These are phyloP conservation scores for Notodonta ziczac DNA, from an alignment of 2,888 invertebrate species.

Conservation along the genomic window DNA sequence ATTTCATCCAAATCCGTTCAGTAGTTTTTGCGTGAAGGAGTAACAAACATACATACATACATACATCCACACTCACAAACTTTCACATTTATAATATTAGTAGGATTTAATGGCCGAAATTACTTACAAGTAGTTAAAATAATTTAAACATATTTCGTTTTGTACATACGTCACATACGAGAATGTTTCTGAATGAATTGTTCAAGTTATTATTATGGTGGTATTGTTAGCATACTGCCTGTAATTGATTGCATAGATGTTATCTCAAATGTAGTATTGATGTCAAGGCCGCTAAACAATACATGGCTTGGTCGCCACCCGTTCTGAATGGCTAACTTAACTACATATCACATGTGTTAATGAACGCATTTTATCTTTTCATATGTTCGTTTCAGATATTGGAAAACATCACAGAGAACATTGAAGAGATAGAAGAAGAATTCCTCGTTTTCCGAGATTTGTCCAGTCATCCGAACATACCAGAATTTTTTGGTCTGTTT, in stretches of 20 bases:
- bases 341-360: conserved; percentile 35
- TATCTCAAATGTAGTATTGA: conserved; percentile 68
- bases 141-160: conserved; percentile 14
- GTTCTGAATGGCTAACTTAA: conserved; percentile 40
- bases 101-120: not conserved
- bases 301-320: conserved; percentile 56
- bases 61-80: too few relatives aligned
- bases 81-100: too few relatives aligned
- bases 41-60: too few relatives aligned
- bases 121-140: conserved; percentile 12
- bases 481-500: conserved; percentile 90
- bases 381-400: conserved; percentile 80
- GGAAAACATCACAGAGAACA: conserved; percentile 91
- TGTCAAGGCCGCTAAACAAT: conserved; percentile 77
- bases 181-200: conserved; percentile 36
- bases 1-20: too few relatives aligned
- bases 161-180: not conserved
- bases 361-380: not conserved
- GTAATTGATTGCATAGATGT: conserved; percentile 69
- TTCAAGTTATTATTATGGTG: conserved; percentile 51
- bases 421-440: conserved; percentile 93
- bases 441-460: conserved; percentile 89
- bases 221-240: conserved; percentile 66
- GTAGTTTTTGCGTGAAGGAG: too few relatives aligned
- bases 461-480: conserved; percentile 90